Percentiles rank a stretch among this genome's conserved stretches.
These are phyloP conservation scores for Rhodinocichla rosea DNA, from an alignment of 2,113 vertebrate species.

Conservation along the genomic window DNA sequence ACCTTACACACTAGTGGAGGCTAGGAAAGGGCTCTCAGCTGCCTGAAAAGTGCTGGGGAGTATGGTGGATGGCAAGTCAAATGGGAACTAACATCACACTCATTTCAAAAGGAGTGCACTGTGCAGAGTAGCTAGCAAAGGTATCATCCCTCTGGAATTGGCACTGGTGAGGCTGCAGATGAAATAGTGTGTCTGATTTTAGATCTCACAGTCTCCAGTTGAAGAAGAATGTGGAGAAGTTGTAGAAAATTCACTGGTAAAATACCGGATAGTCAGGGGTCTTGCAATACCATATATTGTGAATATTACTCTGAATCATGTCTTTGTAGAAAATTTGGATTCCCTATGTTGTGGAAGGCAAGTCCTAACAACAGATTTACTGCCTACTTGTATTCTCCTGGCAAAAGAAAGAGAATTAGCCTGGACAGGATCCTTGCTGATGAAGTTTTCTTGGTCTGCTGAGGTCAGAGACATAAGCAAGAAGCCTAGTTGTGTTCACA, in stretches of 20 bases:
- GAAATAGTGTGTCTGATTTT: background rate
- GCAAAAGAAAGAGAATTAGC: background rate
- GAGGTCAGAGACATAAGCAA: background rate
- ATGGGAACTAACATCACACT: background rate
- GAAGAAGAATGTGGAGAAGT: background rate
- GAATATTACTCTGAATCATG: background rate
- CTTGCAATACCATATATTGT: background rate
- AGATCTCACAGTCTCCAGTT: background rate
- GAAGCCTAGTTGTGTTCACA: accelerated
- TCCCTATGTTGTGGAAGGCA: background rate
- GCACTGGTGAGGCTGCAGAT: background rate
- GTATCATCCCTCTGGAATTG: background rate
- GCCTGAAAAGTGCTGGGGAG: background rate
- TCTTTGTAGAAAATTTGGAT: background rate
- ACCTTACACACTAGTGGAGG: background rate
- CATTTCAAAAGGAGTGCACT: background rate
- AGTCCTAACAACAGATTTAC: background rate
- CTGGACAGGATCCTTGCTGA: background rate
- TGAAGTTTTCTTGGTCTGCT: background rate
- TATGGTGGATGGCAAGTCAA: background rate
- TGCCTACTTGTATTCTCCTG: background rate
- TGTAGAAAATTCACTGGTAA: background rate
- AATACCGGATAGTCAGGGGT: background rate
- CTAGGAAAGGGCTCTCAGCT: background rate
- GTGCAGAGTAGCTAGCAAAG: background rate